Conservation (phyloP, 64 coral and sea anemone genomes). For the Montipora sp. region DNA sequence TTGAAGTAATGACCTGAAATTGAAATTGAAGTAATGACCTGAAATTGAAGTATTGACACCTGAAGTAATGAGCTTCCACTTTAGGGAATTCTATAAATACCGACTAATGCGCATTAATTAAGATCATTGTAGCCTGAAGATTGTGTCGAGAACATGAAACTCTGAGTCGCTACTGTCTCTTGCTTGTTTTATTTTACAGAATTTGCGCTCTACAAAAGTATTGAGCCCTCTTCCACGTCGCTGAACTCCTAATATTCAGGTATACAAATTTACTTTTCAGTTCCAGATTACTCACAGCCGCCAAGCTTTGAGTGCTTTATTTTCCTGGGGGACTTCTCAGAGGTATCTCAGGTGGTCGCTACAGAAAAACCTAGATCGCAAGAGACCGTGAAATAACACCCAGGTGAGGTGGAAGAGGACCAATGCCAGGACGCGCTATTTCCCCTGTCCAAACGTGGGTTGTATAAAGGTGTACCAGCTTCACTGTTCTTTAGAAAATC, state of each 20-base stretch:
- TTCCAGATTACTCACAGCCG: conserved; percentile 35
- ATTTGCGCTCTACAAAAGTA: too few species aligned
- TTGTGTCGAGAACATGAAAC: conserved; percentile 33
- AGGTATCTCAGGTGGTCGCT: background rate
- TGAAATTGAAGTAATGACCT: too few species aligned
- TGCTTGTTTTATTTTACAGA: too few species aligned
- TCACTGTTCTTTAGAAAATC: conserved; percentile 50
- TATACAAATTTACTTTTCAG: background rate
- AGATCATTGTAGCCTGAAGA: too few species aligned
- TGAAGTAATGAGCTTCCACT: too few species aligned
- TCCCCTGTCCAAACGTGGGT: conserved; percentile 29
- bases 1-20: too few species aligned
- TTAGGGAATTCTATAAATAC: too few species aligned
- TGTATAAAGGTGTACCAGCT: conserved; percentile 36
- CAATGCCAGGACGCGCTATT: conserved; percentile 14
- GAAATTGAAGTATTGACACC: too few species aligned
- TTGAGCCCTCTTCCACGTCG: too few species aligned
- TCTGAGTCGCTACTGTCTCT: background rate
- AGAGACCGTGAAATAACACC: background rate
- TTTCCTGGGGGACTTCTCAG: conserved; percentile 26
- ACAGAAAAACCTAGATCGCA: background rate
- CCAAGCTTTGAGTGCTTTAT: conserved; percentile 14
- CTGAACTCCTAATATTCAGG: too few species aligned
- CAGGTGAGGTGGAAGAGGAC: conserved; percentile 16
- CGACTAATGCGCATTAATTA: too few species aligned